These are phyloP conservation scores for Scytalopus superciliaris DNA, from an alignment of 2,113 vertebrate genomes.

Conservation along the genomic window DNA sequence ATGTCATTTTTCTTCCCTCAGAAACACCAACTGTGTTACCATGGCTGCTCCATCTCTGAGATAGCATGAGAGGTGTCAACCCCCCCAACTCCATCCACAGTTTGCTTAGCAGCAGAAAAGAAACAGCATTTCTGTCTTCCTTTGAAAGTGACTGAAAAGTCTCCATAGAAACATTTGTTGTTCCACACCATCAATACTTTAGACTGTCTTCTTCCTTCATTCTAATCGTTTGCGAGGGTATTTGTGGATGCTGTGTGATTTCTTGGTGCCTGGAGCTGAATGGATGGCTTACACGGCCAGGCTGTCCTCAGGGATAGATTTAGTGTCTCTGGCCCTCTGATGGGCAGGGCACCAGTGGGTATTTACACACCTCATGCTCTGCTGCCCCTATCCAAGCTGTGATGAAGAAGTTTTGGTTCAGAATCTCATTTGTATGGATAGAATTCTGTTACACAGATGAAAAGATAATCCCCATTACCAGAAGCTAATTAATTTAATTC, in stretches of 20 bases:
- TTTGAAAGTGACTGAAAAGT: neutral
- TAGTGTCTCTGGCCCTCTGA: neutral
- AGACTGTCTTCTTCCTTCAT: neutral
- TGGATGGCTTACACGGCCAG: neutral
- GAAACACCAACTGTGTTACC: neutral
- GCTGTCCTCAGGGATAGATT: neutral
- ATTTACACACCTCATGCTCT: conserved; percentile 24
- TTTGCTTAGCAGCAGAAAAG: neutral
- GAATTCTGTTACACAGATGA: neutral
- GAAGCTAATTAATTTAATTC: conserved; percentile 33
- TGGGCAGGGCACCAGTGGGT: neutral
- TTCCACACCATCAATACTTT: neutral
- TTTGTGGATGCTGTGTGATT: neutral
- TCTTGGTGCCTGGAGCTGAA: neutral
- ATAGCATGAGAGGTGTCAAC: rapidly evolving
- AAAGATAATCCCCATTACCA: neutral
- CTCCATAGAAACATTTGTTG: conserved; percentile 37
- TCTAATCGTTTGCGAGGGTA: neutral
- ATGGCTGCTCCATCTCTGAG: neutral
- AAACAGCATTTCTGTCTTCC: neutral
- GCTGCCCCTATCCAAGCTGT: neutral
- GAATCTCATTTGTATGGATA: neutral
- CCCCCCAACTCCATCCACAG: neutral
- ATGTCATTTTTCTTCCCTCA: neutral
- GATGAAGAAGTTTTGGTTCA: neutral